A percentile compares a stretch with the other conserved stretches of the same genome.
Conservation (phyloP, 2,888 invertebrate species). For the Clanis bilineata region DNA sequence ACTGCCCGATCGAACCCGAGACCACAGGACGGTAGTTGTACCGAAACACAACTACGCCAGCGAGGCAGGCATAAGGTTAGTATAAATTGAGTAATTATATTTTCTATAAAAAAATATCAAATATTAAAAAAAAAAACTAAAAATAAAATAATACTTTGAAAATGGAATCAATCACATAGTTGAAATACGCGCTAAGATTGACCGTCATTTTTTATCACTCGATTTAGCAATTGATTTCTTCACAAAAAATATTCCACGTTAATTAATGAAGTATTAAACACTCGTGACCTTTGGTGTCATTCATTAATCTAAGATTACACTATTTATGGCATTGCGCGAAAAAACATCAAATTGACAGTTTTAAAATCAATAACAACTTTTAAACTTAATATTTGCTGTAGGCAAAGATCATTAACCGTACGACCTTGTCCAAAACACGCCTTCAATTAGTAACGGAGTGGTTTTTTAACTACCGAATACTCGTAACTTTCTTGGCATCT, state of each 20-base stretch:
- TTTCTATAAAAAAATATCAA: no score
- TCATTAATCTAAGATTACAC: no score
- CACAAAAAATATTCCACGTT: background rate
- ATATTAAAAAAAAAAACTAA: no score
- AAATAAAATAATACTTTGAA: no score
- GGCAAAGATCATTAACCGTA: constrained; percentile 12
- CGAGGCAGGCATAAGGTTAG: no score
- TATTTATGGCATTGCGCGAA: background rate
- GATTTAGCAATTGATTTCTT: background rate
- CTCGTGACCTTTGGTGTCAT: no score
- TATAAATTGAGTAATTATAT: no score
- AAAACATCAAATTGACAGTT: background rate
- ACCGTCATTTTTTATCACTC: background rate
- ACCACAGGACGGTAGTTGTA: no score
- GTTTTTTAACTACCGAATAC: constrained; percentile 6
- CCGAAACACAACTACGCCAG: no score
- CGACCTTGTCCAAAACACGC: constrained; percentile 1
- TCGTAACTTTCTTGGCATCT: background rate
- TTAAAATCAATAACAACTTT: background rate
- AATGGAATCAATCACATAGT: background rate
- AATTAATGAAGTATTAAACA: background rate
- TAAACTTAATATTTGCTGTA: constrained; percentile 26
- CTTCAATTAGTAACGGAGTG: background rate
- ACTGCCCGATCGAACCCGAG: no score
- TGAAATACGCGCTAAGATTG: background rate